Evolutionary conservation across 2,797 vertebrate species (phyloP).

Genomic region (Acropternis orthonyx): DNA sequence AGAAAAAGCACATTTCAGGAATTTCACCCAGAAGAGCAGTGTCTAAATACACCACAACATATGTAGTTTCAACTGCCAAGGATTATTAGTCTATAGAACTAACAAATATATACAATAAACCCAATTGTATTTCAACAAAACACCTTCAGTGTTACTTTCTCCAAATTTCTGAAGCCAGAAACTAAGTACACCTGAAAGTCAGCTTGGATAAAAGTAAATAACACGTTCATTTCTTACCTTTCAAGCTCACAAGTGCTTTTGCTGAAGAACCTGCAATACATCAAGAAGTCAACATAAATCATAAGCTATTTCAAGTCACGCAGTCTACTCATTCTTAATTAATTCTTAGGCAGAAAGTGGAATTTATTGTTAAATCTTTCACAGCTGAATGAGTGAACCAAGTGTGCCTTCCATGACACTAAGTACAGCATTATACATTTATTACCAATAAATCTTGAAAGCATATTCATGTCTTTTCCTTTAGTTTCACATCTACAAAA

Average conservation of each 20-base stretch:
- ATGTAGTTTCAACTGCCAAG: not conserved
- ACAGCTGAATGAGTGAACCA: not conserved
- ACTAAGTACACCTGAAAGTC: not conserved
- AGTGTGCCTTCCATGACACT: not conserved
- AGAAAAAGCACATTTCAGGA: not conserved
- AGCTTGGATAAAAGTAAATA: not conserved
- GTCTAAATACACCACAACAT: conserved; percentile 24
- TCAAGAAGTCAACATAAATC: conserved; percentile 49
- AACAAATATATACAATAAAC: conserved; percentile 4
- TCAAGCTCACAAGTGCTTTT: conserved; percentile 97
- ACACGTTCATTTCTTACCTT: conserved; percentile 82
- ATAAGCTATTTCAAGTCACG: not conserved
- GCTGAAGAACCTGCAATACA: conserved; percentile 91
- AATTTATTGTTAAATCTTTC: not conserved
- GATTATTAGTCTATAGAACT: not conserved
- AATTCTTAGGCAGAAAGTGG: not conserved
- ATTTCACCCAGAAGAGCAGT: not conserved
- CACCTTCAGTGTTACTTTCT: not conserved
- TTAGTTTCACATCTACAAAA: not conserved
- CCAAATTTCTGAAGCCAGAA: not conserved
- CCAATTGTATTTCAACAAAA: not conserved
- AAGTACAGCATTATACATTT: not conserved
- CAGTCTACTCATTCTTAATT: not conserved
- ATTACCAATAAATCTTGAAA: not conserved
- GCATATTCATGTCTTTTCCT: not conserved